Conservation (phyloP, 2,888 invertebrate species). For the Erebia aethiops region DNA sequence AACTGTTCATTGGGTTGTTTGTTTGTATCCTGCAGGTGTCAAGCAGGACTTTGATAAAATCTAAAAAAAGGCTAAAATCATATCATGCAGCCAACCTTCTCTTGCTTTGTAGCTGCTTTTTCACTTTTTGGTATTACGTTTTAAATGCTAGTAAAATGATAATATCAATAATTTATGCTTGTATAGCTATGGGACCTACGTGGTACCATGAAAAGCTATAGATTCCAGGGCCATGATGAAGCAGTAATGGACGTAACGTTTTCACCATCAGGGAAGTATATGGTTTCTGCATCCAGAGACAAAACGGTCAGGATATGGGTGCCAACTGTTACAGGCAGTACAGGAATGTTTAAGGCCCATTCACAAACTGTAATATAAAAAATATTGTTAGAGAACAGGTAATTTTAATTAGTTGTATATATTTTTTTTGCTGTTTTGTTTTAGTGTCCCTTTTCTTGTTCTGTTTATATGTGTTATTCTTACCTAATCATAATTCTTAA, state of each 20-base stretch:
- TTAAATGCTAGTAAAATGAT: not conserved
- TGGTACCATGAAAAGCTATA: constrained; percentile 89
- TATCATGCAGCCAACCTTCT: not conserved
- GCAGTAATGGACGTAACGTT: constrained; percentile 90
- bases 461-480: too few species aligned
- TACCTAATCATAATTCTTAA: too few species aligned
- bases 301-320: constrained; percentile 94
- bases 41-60: too few species aligned
- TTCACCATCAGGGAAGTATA: constrained; percentile 90
- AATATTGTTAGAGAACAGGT: too few species aligned
- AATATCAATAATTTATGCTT: constrained; percentile 16
- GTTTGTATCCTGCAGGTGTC: too few species aligned
- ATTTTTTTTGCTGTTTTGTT: too few species aligned
- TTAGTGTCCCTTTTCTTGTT: too few species aligned
- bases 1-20: too few species aligned
- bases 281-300: constrained; percentile 94
- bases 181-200: constrained; percentile 89
- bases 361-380: constrained; percentile 89
- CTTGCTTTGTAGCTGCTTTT: too few species aligned
- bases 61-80: too few species aligned
- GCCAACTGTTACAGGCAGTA: constrained; percentile 91
- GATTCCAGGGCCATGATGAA: constrained; percentile 90
- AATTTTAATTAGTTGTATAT: too few species aligned
- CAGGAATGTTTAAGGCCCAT: constrained; percentile 91
- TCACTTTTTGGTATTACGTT: not conserved